Conservation (phyloP, 1,140 invertebrate genomes). For the Xylocopa sonorina region DNA sequence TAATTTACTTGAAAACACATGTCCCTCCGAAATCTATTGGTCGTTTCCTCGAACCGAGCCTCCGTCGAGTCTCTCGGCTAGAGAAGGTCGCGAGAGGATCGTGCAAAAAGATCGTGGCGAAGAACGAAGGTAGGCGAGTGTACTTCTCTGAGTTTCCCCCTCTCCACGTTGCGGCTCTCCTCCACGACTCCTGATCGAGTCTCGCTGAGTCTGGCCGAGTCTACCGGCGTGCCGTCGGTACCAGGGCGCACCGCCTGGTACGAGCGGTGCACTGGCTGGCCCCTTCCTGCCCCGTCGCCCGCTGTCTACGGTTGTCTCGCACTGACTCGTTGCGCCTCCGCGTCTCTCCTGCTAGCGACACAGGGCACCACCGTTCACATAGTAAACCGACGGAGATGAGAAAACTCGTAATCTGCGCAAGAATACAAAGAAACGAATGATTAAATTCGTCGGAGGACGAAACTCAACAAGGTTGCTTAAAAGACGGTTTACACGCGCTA, state of each 20-base stretch:
- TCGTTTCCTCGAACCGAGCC: background rate
- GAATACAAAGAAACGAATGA: background rate
- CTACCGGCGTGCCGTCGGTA: conserved; percentile 60
- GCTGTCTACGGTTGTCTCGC: conserved; percentile 34
- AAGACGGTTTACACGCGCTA: background rate
- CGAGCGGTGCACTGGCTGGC: conserved; percentile 75
- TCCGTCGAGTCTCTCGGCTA: conserved; percentile 6
- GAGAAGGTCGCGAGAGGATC: conserved; percentile 42
- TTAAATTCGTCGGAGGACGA: too few species aligned
- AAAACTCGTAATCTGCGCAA: conserved; percentile 20
- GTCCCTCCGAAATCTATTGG: background rate
- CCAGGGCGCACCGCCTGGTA: conserved; percentile 78
- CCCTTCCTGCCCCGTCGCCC: conserved; percentile 51
- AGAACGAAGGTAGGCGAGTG: conserved; percentile 48
- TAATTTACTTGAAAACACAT: background rate
- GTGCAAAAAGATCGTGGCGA: conserved; percentile 23
- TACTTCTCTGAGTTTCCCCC: conserved; percentile 23
- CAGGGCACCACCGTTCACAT: conserved; percentile 1
- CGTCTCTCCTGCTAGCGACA: background rate
- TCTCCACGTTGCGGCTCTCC: conserved; percentile 12
- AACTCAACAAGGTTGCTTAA: background rate
- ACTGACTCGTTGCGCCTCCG: conserved; percentile 24
- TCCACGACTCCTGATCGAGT: conserved; percentile 20
- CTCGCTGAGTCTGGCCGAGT: conserved; percentile 19
- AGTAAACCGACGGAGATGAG: conserved; percentile 4